Evolutionary conservation across 2,797 vertebrate genomes (phyloP).

Genomic region (Phoebastria nigripes): DNA sequence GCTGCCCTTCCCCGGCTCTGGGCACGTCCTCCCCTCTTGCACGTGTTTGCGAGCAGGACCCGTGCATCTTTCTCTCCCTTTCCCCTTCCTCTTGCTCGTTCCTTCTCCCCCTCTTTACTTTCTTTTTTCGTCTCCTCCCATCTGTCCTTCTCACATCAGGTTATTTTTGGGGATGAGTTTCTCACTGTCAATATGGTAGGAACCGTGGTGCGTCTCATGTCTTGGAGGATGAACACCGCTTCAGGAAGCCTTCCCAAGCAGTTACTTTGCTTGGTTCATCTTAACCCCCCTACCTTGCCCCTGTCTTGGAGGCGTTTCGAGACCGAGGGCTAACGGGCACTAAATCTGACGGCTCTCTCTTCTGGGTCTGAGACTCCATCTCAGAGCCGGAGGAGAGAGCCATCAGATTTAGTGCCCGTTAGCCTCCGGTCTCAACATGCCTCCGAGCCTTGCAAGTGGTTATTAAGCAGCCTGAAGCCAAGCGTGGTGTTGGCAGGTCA

Average conservation of each 20-base stretch:
- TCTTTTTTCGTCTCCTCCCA: constrained; percentile 43
- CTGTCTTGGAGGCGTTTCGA: rapidly evolving
- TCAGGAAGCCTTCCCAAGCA: neutral
- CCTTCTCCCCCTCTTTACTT: constrained; percentile 36
- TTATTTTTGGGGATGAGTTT: constrained; percentile 42
- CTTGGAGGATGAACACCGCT: neutral
- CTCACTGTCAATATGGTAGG: constrained; percentile 41
- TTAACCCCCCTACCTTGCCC: neutral
- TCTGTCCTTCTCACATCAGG: constrained; percentile 56
- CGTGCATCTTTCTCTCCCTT: neutral
- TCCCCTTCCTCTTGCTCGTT: neutral
- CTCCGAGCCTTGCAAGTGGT: neutral
- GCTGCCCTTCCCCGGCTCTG: neutral
- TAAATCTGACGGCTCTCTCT: neutral
- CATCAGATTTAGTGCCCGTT: neutral
- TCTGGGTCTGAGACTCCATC: neutral
- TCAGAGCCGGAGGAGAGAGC: neutral
- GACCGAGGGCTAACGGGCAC: neutral
- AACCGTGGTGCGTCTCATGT: neutral
- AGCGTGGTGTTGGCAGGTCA: neutral
- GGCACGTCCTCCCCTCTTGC: neutral
- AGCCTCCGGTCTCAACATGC: neutral
- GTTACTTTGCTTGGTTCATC: neutral
- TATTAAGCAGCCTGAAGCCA: neutral
- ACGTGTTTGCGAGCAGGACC: neutral